A percentile compares a stretch with the other conserved stretches of the same genome.
Evolutionary conservation across 2,113 vertebrate genomes (phyloP).

Genomic region (Nestor notabilis): DNA sequence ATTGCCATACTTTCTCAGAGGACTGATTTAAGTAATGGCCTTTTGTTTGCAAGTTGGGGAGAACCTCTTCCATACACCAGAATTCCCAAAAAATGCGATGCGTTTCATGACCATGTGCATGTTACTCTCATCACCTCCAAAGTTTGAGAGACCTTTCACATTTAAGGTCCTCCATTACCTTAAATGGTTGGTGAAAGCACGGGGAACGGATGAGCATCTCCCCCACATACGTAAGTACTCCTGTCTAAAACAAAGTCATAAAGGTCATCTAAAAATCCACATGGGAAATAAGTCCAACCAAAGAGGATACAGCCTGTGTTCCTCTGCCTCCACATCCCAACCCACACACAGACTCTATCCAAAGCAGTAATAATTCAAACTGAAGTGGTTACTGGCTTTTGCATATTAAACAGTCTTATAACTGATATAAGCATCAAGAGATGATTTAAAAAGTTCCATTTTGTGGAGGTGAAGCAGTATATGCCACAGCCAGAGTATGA

Average conservation of each 20-base stretch:
- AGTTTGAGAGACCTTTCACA: not conserved
- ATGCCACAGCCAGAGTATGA: not conserved
- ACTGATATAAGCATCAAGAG: not conserved
- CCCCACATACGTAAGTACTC: rapidly evolving
- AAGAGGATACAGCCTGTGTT: not conserved
- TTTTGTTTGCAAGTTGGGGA: not conserved
- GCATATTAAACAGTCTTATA: not conserved
- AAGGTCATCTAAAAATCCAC: not conserved
- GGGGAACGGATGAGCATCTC: not conserved
- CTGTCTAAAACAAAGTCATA: not conserved
- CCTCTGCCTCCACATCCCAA: not conserved
- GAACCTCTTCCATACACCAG: not conserved
- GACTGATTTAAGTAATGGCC: not conserved
- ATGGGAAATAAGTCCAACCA: not conserved
- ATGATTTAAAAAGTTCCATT: not conserved
- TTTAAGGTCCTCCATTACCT: not conserved
- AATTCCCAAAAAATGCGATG: not conserved
- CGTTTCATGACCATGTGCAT: not conserved
- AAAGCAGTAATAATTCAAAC: not conserved
- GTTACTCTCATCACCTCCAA: not conserved
- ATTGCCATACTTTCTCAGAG: not conserved
- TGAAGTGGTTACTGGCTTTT: not conserved
- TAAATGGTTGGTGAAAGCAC: not conserved
- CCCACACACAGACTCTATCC: rapidly evolving
- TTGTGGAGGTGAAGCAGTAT: not conserved